Evolutionary conservation across 1,140 invertebrate genomes (phyloP).

Genomic region (Drosophila triauraria): DNA sequence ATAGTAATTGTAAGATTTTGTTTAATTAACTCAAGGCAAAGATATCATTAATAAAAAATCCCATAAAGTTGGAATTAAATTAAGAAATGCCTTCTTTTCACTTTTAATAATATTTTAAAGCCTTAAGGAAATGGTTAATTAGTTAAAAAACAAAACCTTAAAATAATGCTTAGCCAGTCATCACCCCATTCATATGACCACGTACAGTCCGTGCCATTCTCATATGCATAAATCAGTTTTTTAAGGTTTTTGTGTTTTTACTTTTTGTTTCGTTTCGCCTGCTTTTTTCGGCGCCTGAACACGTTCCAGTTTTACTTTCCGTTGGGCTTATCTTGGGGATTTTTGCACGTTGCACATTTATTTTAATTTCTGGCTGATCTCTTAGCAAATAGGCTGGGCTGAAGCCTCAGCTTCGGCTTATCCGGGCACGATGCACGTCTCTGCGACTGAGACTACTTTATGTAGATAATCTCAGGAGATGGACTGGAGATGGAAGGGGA

Average conservation of each 20-base stretch:
- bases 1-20: too few species aligned
- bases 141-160: background rate
- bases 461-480: constrained; percentile 66
- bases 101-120: background rate
- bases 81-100: too few species aligned
- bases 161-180: background rate
- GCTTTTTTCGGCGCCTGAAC: constrained; percentile 31
- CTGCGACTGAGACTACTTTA: constrained; percentile 18
- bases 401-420: background rate
- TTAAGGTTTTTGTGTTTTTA: constrained; percentile 18
- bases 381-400: constrained; percentile 61
- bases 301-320: constrained; percentile 65
- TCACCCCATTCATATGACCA: background rate
- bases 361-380: constrained; percentile 74
- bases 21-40: background rate
- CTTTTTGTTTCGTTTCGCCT: constrained; percentile 27
- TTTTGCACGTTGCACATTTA: constrained; percentile 80
- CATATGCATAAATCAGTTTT: constrained; percentile 65
- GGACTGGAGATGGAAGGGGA: background rate
- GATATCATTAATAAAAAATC: too few species aligned
- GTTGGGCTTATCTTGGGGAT: constrained; percentile 48
- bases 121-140: too few species aligned
- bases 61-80: too few species aligned
- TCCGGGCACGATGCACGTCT: constrained; percentile 45
- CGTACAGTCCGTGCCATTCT: constrained; percentile 30